Evolutionary conservation across 2,888 invertebrate genomes (phyloP), one percentile per base, ranked within the genome.

Genomic region (Vandiemenella viatica): DNA sequence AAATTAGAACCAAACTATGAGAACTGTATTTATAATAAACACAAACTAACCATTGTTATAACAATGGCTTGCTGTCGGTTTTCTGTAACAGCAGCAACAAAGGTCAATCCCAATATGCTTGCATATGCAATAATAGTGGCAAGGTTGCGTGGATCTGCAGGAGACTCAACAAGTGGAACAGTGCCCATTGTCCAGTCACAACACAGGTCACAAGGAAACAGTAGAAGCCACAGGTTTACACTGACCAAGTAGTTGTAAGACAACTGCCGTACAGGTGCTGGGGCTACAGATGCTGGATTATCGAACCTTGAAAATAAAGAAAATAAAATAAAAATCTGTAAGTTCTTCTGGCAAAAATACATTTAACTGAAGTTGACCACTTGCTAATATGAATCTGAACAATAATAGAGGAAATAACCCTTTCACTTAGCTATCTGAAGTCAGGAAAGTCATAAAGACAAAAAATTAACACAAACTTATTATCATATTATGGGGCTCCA

Each of bases 131-230:
- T 69, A 19, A 89, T 44, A 0, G 92, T 93, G 15, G 80, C 79
- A 43, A 91, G 56, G 69, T 93, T 93, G 38, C 95, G 75, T 0
- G 75, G 67, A 67, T 96, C 96, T 5, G 74, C 62, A 63, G 90
- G 75, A 32, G 83, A 79, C 57, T 81, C 79, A 43, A 96, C 73
- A 48, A 96, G 67, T 0, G 92, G 87, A 50, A 96, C 82, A 6
- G 91, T 91, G 46, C 90, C 95, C 96, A 96, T 96, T 42, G 95
- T 96, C 95, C 95, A 96, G 70, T 96, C 96, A 67, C 95, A 95
- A 70, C 95, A 95, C 49, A 96, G 74, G 58, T 86, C 79, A 57
- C 84, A 84, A 2, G 96, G 96, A 61, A 87, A 80, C 47, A 93
- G 74, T 55, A 96, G 72, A 56, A 96, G 73, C 87, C 91, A 91